A percentile compares a stretch with the other conserved stretches of the same genome.
Conservation (phyloP, 1,140 invertebrate species). For the Telenomus remus region DNA sequence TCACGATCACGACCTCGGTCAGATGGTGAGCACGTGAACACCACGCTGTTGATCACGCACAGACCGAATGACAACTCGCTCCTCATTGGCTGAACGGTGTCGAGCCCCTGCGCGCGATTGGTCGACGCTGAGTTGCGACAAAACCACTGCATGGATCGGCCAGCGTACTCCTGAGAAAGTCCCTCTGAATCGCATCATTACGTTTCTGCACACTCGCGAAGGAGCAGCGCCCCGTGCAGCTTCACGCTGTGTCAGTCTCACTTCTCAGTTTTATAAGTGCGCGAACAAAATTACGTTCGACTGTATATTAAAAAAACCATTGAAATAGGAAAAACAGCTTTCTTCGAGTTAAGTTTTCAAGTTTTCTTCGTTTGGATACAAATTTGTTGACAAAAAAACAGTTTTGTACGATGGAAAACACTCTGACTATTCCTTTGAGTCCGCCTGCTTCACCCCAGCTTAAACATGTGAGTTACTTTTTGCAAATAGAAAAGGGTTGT, state of each 20-base stretch:
- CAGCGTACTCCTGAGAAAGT: conserved; percentile 64
- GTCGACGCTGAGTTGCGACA: conserved; percentile 40
- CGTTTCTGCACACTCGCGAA: conserved; percentile 60
- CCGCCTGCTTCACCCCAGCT: conserved; percentile 38
- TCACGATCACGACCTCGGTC: conserved; percentile 75
- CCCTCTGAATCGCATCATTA: conserved; percentile 57
- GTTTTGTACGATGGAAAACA: conserved; percentile 8
- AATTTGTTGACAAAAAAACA: too few relatives aligned
- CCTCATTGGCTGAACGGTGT: conserved; percentile 63
- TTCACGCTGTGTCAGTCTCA: neutral
- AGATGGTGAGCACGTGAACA: conserved; percentile 74
- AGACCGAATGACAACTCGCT: conserved; percentile 63
- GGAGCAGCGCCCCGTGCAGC: conserved; percentile 19
- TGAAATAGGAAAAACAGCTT: too few relatives aligned
- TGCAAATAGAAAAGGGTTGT: neutral
- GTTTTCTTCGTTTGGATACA: too few relatives aligned
- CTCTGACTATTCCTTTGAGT: conserved; percentile 9
- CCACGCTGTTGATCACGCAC: conserved; percentile 73
- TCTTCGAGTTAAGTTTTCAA: too few relatives aligned
- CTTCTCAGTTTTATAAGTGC: neutral
- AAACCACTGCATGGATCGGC: conserved; percentile 37
- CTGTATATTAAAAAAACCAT: too few relatives aligned
- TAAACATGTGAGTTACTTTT: conserved; percentile 41
- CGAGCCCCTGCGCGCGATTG: conserved; percentile 65
- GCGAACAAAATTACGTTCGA: too few relatives aligned